Conservation (phyloP, 2,113 vertebrate species). For the Rhynchomys soricoides region DNA sequence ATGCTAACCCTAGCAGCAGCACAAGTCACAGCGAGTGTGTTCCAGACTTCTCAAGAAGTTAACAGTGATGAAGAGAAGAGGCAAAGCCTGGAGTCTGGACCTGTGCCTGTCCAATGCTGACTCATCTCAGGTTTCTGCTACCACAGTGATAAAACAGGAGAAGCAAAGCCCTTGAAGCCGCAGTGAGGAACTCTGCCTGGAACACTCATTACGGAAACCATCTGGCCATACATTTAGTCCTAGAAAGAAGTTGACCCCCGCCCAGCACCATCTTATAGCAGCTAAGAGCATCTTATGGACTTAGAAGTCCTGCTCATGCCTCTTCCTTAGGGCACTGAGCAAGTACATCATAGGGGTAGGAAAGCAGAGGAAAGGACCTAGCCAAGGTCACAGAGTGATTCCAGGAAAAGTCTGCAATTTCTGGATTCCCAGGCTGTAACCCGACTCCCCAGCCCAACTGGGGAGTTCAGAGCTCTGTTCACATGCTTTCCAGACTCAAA, state of each 20-base stretch:
- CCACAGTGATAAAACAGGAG: neutral
- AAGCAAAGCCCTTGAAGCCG: neutral
- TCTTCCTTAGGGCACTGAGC: neutral
- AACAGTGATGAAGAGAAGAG: neutral
- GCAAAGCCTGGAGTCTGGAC: neutral
- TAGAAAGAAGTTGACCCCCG: neutral
- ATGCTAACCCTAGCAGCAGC: neutral
- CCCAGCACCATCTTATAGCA: neutral
- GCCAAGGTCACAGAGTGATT: neutral
- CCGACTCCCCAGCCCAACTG: neutral
- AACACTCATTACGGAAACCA: neutral
- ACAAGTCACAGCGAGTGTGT: neutral
- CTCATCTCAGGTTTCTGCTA: neutral
- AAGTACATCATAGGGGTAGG: neutral
- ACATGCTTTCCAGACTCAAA: neutral
- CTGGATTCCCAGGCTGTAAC: neutral
- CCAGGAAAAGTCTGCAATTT: neutral
- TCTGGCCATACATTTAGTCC: neutral
- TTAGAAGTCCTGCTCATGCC: neutral
- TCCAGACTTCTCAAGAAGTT: neutral
- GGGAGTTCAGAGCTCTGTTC: neutral
- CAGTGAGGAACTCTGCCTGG: neutral
- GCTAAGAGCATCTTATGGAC: neutral
- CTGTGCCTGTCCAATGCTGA: neutral
- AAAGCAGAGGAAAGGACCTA: neutral